Evolutionary conservation across 1,140 invertebrate species (phyloP), one percentile per base, ranked within the genome.

Genomic region (Drosophila sturtevanti): DNA sequence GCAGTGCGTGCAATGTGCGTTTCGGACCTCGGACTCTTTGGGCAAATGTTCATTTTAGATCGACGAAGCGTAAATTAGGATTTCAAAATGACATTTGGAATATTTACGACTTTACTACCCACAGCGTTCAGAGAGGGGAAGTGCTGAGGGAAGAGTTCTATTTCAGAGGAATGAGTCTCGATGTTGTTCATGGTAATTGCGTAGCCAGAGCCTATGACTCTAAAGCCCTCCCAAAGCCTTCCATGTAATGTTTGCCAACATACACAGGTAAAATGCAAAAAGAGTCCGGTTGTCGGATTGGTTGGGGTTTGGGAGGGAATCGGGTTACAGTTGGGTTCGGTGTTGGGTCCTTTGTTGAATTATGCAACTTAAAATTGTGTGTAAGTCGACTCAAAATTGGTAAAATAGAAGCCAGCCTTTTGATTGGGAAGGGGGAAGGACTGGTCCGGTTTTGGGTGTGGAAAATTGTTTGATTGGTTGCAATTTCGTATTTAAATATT

Each of bases 41-140:
- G 80, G 67, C 79, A 87, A 87, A 87, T 90, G 87, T 91, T 82
- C 90, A 91, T 90, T 91, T 91, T 82, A 81, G 82, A 84, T 79
- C 89, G 90, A 77, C 86, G 90, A 90, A 91, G 90, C 90, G 90
- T 91, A 91, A 91, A 91, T 91, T 91, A 91, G 90, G 90, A 91
- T 91, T 91, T 91, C 89, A 91, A 91, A 91, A 91, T 91, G 90
- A 91, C 90, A 91, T 91, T 91, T 91, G 79, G 90, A 91, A 91
- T 91, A 91, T 91, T 91, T 91, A 91, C 90, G 90, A 91, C 89
- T 89, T 86, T 86, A 78, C 79, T 37, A 37, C 31, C 62, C 55
- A 66, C 16, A 48, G 16, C 54, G 52, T 31, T 7, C 24, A 24
- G 24, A 31, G 27, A 67, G 18, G 16, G 16, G 16, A 2, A 10